These are phyloP conservation scores for Xiphorhynchus elegans DNA, from an alignment of 2,113 vertebrate species.

Conservation along the genomic window DNA sequence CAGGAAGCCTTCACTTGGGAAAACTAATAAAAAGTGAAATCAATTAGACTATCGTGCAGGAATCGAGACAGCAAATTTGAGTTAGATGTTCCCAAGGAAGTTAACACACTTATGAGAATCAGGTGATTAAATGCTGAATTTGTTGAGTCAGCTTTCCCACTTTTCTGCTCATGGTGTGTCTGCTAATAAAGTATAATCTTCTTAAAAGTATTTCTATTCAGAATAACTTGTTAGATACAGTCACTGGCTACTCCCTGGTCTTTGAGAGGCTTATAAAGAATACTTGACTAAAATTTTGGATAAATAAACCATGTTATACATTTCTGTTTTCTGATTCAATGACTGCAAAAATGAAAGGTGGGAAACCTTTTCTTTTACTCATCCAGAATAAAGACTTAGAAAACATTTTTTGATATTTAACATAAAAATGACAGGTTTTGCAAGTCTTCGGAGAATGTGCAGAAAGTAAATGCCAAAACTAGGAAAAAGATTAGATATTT, in stretches of 20 bases:
- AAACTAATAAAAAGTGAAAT: background rate
- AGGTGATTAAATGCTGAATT: background rate
- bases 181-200: background rate
- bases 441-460: background rate
- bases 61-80: background rate
- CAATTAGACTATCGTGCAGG: background rate
- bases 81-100: background rate
- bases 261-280: background rate
- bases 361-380: background rate
- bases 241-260: background rate
- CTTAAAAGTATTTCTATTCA: background rate
- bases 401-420: background rate
- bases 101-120: background rate
- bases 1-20: background rate
- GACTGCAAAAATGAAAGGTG: background rate
- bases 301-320: background rate
- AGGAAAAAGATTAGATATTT: background rate
- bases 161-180: background rate
- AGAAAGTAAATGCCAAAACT: background rate
- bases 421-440: background rate
- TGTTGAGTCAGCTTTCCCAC: background rate
- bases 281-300: background rate
- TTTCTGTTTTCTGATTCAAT: background rate
- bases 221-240: background rate
- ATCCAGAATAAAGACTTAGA: background rate